Evolutionary conservation across 2,113 vertebrate genomes (phyloP), one percentile per base, ranked within the genome.

Genomic region (Chlamydotis undulata): DNA sequence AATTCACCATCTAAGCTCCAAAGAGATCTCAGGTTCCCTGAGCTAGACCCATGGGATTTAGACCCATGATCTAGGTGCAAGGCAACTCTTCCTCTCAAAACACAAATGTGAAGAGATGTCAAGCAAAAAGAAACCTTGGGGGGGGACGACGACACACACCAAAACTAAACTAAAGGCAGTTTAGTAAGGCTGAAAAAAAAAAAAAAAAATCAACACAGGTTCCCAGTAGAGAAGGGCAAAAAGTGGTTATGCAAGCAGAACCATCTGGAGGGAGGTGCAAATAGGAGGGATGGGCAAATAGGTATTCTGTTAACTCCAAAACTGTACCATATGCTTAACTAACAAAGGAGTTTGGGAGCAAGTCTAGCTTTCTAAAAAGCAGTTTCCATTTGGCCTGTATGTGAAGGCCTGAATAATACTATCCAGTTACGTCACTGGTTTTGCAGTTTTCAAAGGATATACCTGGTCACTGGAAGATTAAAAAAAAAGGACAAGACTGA

Each of bases 371-470:
- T 61, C 65, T 55, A 67, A 26, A 59, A 75, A 67, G 56, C 14
- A 61, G 29, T 16, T 15, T 35, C 55, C 29, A 49, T 49, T 52
- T 56, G 23, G 37, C 29, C 35, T 43, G 11, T 43, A 71, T 29
- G 29, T 49, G 16, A 84, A 60, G 13, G 45, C 33, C 39, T 59
- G 12, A 73, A 55, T 37, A 69, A 39, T 21, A 28, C 8, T 63
- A 29, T 26, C 12, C n/a, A 23, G 39, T 61, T 60, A 59, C 6
- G 25, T 71, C 39, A 56, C 19, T 49, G 14, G 2, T 22, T 47
- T 41, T 45, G 53, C n/a, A 73, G 78, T 37, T 63, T 57, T 52
- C n/a, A 97, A 99, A 99, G 98, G 98, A 98, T 99, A 52, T 45
- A 6, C 22, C 31, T 26, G n/a, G 35, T 57, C 31, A 71, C 37